Evolutionary conservation across 1,140 invertebrate species (phyloP), one percentile per base, ranked within the genome.

Genomic region (Brachionus koreanus): DNA sequence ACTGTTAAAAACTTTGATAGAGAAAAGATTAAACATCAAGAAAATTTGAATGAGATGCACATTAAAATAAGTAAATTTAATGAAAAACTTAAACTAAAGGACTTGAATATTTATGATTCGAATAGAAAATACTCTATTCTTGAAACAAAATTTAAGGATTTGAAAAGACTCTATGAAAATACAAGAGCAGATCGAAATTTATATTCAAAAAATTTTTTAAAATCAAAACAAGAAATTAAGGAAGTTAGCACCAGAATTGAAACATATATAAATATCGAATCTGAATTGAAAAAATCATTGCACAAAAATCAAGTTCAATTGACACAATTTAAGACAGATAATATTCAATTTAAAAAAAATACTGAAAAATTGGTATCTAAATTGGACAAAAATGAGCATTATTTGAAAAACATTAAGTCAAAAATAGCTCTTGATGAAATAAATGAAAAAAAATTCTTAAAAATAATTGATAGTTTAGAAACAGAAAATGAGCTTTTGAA

Each of bases 391-490:
- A 74, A 25, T 74, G 39, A 74, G 16, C 9, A 35, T 9, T 74
- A 16, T 74, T 43, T 74, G 19, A 46, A 74, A 46, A 29, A 46
- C 23, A 46, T 46, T 2, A 46, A 74, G 29, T 46, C 39, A 9
- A 74, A 74, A 74, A 46, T 74, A 5, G 42, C 10, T 46, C 23
- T 46, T 12, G 37, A 25, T 74, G 69, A 74, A 74, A 74, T 46
- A 46, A 46, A 74, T 46, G 39, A 74, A 23, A 39, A 46, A 46
- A 74, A 46, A 46, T 46, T 74, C 10, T 13, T 46, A 13, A 74
- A 74, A 74, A 74, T 74, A 74, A 74, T 74, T 12, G 23, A 74
- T 23, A 33, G 43, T 74, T 43, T 74, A 35, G 69, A 74, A 46
- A 12, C 7, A 12, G 16, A 46, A 74, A 46, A 12, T 74, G 16